Conservation (phyloP, 2,797 vertebrate genomes). For the Paramormyrops hopkinsi region DNA sequence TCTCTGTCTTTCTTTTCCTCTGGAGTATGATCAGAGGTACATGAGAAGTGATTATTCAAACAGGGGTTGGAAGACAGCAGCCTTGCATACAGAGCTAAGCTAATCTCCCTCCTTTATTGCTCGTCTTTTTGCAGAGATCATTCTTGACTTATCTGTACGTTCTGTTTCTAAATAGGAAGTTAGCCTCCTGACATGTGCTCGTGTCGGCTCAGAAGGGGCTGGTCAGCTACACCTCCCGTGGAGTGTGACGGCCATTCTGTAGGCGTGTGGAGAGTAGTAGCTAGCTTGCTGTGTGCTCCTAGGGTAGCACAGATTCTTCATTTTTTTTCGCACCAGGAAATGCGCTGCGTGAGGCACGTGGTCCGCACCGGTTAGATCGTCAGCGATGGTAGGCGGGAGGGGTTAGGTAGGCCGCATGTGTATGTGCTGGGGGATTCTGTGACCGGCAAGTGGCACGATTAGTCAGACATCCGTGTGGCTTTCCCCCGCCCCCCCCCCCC, state of each 20-base stretch:
- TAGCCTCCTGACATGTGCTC: neutral
- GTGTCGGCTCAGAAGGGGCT: neutral
- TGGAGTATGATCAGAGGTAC: slow-evolving; percentile 18
- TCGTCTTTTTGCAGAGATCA: neutral
- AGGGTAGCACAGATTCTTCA: neutral
- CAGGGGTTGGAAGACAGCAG: neutral
- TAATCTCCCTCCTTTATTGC: neutral
- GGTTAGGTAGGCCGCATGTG: neutral
- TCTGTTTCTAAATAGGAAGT: neutral
- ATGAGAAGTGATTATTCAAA: slow-evolving; percentile 13
- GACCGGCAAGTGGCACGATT: neutral
- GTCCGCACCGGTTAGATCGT: neutral
- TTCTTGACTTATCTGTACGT: neutral
- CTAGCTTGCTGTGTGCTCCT: neutral
- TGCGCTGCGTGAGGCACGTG: neutral
- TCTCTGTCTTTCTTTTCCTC: slow-evolving; percentile 7
- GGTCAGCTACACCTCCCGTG: neutral
- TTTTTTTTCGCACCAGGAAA: neutral
- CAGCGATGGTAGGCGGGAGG: neutral
- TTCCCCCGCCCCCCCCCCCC: neutral
- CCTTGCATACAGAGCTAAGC: neutral
- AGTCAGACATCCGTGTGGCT: neutral
- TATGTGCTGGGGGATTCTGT: neutral
- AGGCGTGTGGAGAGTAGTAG: neutral
- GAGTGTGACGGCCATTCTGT: neutral